Conservation (phyloP, 2,113 vertebrate genomes). For the Passer montanus region DNA sequence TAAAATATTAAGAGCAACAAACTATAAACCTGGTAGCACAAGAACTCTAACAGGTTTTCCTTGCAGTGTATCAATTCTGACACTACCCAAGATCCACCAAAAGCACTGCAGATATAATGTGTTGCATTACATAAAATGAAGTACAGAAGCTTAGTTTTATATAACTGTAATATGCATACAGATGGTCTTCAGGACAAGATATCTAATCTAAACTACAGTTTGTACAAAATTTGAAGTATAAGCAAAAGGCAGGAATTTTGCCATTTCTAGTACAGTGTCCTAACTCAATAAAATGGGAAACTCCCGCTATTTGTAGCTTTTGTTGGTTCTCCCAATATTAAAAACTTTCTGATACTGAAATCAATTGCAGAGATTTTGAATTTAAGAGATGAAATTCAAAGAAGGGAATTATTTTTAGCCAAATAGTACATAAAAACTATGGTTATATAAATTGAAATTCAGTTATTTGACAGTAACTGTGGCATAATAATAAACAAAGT, state of each 20-base stretch:
- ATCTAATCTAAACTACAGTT: background rate
- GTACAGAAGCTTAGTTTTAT: conserved; percentile 31
- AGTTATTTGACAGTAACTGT: background rate
- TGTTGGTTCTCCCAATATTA: background rate
- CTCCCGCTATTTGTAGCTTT: background rate
- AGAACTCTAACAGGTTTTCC: conserved; percentile 23
- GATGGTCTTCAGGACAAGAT: background rate
- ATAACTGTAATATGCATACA: conserved; percentile 30
- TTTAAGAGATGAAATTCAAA: background rate
- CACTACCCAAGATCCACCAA: background rate
- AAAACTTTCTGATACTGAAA: background rate
- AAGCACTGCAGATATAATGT: conserved; percentile 7
- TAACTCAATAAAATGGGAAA: background rate
- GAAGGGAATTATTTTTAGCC: background rate
- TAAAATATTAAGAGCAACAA: conserved; percentile 65
- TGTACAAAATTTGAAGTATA: background rate
- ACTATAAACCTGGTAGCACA: conserved; percentile 17
- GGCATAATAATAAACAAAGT: background rate
- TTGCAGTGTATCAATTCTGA: background rate
- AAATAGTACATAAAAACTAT: background rate
- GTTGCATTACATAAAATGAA: conserved; percentile 45
- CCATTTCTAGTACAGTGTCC: background rate
- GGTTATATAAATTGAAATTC: background rate
- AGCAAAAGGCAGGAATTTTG: background rate
- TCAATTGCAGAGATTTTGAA: background rate